Evolutionary conservation across 2,113 vertebrate species (phyloP).

Genomic region (Andinoacara biseriatus): DNA sequence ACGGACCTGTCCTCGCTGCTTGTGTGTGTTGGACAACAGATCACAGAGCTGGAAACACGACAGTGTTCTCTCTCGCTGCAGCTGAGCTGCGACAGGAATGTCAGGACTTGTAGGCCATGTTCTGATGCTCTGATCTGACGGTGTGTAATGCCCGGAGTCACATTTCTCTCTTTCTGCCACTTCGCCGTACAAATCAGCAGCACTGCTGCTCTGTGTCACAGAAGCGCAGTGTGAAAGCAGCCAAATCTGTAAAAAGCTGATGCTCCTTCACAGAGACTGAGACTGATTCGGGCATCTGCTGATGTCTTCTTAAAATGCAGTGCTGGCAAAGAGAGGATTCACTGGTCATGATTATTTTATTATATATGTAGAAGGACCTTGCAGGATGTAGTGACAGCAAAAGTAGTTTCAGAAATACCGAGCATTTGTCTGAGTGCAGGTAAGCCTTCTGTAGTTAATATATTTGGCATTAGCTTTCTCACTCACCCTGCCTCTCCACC

Average conservation of each 20-base stretch:
- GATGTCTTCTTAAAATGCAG: not conserved
- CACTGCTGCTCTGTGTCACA: not conserved
- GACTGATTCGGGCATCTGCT: not conserved
- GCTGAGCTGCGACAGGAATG: constrained; percentile 50
- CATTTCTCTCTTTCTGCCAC: not conserved
- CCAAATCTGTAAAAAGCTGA: not conserved
- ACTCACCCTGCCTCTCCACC: not conserved
- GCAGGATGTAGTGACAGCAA: not conserved
- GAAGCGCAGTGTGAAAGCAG: not conserved
- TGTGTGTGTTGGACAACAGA: constrained; percentile 9
- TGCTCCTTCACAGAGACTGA: not conserved
- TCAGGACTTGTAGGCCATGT: constrained; percentile 26
- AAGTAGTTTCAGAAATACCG: not conserved
- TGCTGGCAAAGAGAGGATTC: not conserved
- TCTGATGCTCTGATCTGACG: constrained; percentile 33
- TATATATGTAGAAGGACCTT: not conserved
- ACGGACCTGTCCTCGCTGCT: constrained; percentile 45
- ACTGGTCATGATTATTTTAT: not conserved
- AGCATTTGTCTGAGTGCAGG: not conserved
- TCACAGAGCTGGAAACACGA: constrained; percentile 36
- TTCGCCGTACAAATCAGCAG: not conserved
- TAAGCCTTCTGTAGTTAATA: not conserved
- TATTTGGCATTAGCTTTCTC: fast-evolving
- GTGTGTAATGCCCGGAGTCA: constrained; percentile 2
- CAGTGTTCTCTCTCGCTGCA: constrained; percentile 12